These are phyloP conservation scores for Syngnathus typhle DNA, from an alignment of 2,113 vertebrate genomes.

Conservation along the genomic window DNA sequence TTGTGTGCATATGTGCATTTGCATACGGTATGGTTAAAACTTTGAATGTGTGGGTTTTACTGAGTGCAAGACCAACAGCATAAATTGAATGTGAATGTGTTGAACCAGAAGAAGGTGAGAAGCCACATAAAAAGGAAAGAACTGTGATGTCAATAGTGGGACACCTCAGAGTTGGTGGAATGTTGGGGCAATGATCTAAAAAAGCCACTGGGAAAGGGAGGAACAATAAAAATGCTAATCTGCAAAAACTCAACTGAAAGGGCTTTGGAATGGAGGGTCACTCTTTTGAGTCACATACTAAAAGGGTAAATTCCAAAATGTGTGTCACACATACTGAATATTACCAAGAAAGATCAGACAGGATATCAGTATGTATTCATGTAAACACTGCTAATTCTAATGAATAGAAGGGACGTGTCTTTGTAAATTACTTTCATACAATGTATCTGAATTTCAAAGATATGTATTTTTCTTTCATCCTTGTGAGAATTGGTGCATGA, in stretches of 20 bases:
- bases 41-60: constrained; percentile 2
- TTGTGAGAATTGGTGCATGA: no score
- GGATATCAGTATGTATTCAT: no score
- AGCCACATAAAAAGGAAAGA: neutral
- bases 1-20: neutral
- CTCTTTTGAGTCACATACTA: neutral
- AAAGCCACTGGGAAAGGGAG: neutral
- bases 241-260: neutral
- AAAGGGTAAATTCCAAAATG: no score
- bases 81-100: constrained; percentile 4
- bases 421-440: no score
- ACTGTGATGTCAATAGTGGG: neutral
- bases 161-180: neutral
- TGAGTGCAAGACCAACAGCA: neutral
- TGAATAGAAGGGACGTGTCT: no score
- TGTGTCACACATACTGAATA: no score
- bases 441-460: no score
- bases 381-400: no score
- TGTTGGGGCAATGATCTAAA: neutral
- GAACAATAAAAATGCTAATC: neutral
- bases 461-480: no score
- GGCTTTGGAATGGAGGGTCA: neutral
- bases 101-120: constrained; percentile 8
- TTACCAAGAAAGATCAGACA: no score
- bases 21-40: neutral